Conservation (phyloP, 2,113 vertebrate genomes). For the Ptilonorhynchus violaceus region DNA sequence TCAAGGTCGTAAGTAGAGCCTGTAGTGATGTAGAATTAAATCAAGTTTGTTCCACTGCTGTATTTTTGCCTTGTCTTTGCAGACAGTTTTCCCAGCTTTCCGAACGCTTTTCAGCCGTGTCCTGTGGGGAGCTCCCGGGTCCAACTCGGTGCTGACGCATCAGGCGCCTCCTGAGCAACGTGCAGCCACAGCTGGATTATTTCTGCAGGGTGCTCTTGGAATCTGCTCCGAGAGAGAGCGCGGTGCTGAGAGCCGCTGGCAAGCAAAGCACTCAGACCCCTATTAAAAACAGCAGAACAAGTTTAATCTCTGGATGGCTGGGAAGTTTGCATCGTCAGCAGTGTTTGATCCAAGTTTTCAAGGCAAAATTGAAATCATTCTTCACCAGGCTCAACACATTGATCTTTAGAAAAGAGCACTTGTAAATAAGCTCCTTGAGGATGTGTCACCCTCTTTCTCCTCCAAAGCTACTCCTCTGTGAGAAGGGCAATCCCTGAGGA, state of each 20-base stretch:
- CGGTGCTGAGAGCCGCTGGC: background rate
- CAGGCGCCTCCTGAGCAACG: background rate
- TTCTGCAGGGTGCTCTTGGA: background rate
- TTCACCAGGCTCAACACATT: constrained; percentile 23
- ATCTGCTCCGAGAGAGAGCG: background rate
- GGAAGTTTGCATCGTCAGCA: constrained; percentile 41
- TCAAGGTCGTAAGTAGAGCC: background rate
- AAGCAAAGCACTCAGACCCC: background rate
- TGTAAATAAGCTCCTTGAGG: constrained; percentile 43
- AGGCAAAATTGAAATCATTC: constrained; percentile 50
- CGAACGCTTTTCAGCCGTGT: background rate
- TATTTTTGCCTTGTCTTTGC: background rate
- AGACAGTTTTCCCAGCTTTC: background rate
- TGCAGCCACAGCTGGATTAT: background rate
- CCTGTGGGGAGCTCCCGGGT: background rate
- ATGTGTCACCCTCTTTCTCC: background rate
- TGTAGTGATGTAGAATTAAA: background rate
- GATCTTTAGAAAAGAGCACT: constrained; percentile 33
- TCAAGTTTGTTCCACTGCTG: fast-evolving
- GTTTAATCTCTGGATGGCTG: constrained; percentile 33
- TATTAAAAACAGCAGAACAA: constrained; percentile 30
- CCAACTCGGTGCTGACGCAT: fast-evolving
- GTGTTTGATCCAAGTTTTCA: constrained; percentile 53
- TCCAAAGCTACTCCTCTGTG: background rate
- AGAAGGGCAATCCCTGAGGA: background rate